phyloP scores from a whole-genome alignment of 2,888 invertebrate species.

The Microchrysa polita region DNA sequence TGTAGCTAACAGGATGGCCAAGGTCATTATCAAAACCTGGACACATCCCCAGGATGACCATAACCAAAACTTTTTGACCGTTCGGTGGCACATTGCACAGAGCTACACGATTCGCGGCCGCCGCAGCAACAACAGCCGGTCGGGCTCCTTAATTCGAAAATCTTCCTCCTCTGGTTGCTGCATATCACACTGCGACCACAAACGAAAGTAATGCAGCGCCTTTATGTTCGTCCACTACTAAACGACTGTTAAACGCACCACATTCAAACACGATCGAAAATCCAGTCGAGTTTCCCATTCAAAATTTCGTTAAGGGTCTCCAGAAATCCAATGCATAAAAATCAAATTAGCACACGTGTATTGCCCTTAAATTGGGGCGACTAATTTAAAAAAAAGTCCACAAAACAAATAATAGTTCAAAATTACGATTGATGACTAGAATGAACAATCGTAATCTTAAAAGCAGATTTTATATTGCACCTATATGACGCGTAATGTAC shows the following conservation, averaged over 20 bases:
- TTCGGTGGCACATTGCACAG: constrained; percentile 52
- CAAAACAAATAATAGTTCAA: neutral
- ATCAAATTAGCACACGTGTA: too few species aligned
- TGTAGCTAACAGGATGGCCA: constrained; percentile 51
- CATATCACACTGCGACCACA: constrained; percentile 51
- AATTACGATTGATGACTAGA: neutral
- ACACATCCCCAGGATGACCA: constrained; percentile 53
- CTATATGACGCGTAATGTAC: too few species aligned
- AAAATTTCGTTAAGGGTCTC: constrained; percentile 30
- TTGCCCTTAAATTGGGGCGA: too few species aligned
- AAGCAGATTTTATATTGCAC: neutral
- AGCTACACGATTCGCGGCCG: constrained; percentile 53
- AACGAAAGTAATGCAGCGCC: constrained; percentile 40
- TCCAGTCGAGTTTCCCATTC: constrained; percentile 47
- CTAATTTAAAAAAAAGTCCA: neutral
- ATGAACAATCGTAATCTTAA: neutral
- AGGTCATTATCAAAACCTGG: constrained; percentile 52
- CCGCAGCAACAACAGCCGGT: constrained; percentile 52
- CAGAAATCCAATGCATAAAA: too few species aligned
- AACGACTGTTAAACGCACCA: constrained; percentile 23
- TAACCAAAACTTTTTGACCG: constrained; percentile 49
- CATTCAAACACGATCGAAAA: constrained; percentile 32
- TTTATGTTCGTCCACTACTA: constrained; percentile 36
- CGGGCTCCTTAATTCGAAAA: constrained; percentile 52
- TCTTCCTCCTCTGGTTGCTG: constrained; percentile 52